Evolutionary conservation across 2,113 vertebrate genomes (phyloP).

Genomic region (Nothobranchius kuhntae): DNA sequence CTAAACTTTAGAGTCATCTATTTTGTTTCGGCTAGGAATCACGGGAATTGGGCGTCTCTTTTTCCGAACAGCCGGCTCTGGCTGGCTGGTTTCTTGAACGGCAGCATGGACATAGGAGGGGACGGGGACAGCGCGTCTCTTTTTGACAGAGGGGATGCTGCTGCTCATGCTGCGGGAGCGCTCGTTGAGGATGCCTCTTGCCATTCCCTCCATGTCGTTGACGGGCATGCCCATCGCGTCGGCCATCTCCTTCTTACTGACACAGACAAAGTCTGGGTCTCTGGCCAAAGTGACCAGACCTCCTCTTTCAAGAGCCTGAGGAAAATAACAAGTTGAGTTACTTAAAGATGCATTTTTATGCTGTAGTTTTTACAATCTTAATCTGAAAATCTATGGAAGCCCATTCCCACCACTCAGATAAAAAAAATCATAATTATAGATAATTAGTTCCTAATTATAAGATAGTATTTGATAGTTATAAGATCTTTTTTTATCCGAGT

Average conservation of each 20-base stretch:
- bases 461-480: too few relatives aligned
- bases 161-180: slow-evolving; percentile 39
- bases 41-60: slow-evolving; percentile 71
- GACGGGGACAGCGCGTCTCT: slow-evolving; percentile 65
- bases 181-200: slow-evolving; percentile 74
- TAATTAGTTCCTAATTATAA: too few relatives aligned
- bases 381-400: too few relatives aligned
- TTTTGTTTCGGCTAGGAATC: slow-evolving; percentile 42
- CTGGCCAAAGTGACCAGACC: slow-evolving; percentile 77
- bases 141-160: slow-evolving; percentile 43
- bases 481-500: too few relatives aligned
- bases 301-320: slow-evolving; percentile 81
- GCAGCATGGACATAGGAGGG: slow-evolving; percentile 30
- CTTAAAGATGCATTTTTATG: neutral
- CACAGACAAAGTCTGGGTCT: slow-evolving; percentile 77
- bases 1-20: slow-evolving; percentile 52
- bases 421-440: too few relatives aligned
- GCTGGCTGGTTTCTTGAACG: slow-evolving; percentile 13
- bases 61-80: slow-evolving; percentile 67
- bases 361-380: neutral
- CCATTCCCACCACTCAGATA: too few relatives aligned
- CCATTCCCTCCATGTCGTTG: slow-evolving; percentile 78
- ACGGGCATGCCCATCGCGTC: slow-evolving; percentile 80
- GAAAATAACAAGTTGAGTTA: neutral
- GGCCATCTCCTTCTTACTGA: slow-evolving; percentile 80